Percentiles rank a stretch among this genome's conserved stretches.
Evolutionary conservation across 2,113 vertebrate genomes (phyloP).

Genomic region (Prinia subflava): DNA sequence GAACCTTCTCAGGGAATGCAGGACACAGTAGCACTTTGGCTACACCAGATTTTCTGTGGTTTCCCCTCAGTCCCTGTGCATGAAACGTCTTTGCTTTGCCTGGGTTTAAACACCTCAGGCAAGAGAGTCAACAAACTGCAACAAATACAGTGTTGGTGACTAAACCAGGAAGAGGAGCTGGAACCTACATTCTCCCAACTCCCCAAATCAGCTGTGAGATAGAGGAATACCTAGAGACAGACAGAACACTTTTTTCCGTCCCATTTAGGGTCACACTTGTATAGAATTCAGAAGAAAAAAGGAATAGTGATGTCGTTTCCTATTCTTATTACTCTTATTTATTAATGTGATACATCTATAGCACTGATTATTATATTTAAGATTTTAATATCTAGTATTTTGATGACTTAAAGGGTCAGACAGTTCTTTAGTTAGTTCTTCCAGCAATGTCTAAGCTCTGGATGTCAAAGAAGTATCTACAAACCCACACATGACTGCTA

Average conservation of each 20-base stretch:
- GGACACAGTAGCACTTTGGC: neutral
- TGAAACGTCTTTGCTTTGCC: neutral
- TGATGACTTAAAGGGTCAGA: neutral
- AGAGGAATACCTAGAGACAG: neutral
- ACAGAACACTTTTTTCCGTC: neutral
- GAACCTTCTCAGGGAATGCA: neutral
- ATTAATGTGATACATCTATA: neutral
- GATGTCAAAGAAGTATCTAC: neutral
- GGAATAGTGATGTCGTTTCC: neutral
- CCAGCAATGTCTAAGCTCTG: neutral
- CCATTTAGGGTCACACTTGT: neutral
- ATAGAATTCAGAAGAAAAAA: neutral
- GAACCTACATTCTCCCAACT: neutral
- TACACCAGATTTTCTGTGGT: neutral
- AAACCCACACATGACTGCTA: neutral
- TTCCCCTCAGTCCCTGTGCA: neutral
- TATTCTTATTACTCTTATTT: neutral
- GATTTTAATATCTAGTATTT: neutral
- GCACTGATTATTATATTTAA: neutral
- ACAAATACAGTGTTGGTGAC: neutral
- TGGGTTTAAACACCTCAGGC: fast-evolving
- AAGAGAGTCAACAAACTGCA: neutral
- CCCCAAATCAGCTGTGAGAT: neutral
- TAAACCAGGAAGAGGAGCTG: neutral
- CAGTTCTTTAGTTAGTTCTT: neutral